Conservation (phyloP, 1,140 invertebrate species). For the Saxidomus purpurata region DNA sequence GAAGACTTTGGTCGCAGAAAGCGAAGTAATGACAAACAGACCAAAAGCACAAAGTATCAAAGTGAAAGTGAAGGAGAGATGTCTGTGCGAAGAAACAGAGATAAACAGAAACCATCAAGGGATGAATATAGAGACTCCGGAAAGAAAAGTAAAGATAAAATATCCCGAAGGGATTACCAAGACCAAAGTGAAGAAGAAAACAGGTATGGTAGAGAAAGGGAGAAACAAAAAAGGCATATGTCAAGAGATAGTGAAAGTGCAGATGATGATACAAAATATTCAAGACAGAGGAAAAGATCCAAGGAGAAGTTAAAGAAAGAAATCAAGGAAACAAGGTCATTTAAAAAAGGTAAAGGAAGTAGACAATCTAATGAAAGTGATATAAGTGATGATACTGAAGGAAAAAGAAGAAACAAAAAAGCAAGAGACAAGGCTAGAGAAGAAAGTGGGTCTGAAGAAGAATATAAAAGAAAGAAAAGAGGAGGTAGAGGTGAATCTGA, state of each 20-base stretch:
- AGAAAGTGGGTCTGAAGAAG: slow-evolving; percentile 8
- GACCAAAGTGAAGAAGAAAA: slow-evolving; percentile 39
- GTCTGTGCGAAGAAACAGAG: slow-evolving; percentile 50
- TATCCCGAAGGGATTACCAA: slow-evolving; percentile 26
- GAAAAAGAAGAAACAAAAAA: slow-evolving; percentile 35
- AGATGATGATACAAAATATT: not conserved
- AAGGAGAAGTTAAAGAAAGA: slow-evolving; percentile 14
- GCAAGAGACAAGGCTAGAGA: not conserved
- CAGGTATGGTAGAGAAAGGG: not conserved
- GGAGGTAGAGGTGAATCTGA: slow-evolving; percentile 11
- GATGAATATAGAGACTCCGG: slow-evolving; percentile 36
- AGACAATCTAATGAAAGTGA: not conserved
- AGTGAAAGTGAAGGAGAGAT: slow-evolving; percentile 27
- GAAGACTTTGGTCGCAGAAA: not conserved
- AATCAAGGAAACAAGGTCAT: not conserved
- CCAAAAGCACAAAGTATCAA: not conserved
- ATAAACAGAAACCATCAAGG: slow-evolving; percentile 14
- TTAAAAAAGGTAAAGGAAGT: slow-evolving; percentile 7
- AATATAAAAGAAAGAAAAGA: not conserved
- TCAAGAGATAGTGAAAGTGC: not conserved
- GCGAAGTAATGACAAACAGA: slow-evolving; percentile 8
- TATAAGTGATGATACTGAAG: slow-evolving; percentile 23
- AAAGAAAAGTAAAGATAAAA: slow-evolving; percentile 59
- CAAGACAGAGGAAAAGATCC: slow-evolving; percentile 11
- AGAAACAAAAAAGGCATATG: slow-evolving; percentile 24